Evolutionary conservation across 2,113 vertebrate species (phyloP), one percentile per base, ranked within the genome.

Genomic region (Turdus rufiventris): DNA sequence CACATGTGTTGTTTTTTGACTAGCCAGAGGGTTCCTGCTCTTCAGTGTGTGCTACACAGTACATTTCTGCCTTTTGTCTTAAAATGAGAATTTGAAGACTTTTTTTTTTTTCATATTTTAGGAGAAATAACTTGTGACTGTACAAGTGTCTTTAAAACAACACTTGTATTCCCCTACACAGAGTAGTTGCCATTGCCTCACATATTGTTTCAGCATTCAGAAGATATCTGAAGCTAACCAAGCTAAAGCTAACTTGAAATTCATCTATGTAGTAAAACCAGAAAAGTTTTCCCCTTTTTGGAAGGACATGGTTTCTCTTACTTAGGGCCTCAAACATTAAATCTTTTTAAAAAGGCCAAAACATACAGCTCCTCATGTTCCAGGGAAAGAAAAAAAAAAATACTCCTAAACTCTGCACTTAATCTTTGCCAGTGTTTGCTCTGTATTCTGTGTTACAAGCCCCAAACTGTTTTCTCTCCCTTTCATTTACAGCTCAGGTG

Each of bases 311-410:
- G 25, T 56, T 61, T 82, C 33, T 73, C 57, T 83, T 86, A 34
- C 67, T 83, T 75, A 62, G 60, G 71, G 48, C 66, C 68, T 84
- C 71, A 78, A 62, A 71, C 33, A 56, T 83, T 57, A 79, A 34
- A 29, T 24, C 60, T 77, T 85, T 66, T 88, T 71, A 48, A 70
- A 13, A 90, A 82, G 77, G 80, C 88, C 92, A 94, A 96, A 95
- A 86, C 50, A 88, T 57, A 85, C 83, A 89, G 58, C 58, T 92
- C 24, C 42, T 81, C 51, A 7, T 80, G 79, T 93, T 83, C 43
- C 84, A 70, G 12, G 18, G 62, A 43, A 53, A 58, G 78, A 11
- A 28, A 60, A 87, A 45, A 45, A 45, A 61, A n/a, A 60, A 8
- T 14, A 8, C 3, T 36, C 24, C 14, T 40, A 48, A 48, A n/a